phyloP scores from a whole-genome alignment of 2,888 invertebrate species.

The Pollenia griseotomentosa region DNA sequence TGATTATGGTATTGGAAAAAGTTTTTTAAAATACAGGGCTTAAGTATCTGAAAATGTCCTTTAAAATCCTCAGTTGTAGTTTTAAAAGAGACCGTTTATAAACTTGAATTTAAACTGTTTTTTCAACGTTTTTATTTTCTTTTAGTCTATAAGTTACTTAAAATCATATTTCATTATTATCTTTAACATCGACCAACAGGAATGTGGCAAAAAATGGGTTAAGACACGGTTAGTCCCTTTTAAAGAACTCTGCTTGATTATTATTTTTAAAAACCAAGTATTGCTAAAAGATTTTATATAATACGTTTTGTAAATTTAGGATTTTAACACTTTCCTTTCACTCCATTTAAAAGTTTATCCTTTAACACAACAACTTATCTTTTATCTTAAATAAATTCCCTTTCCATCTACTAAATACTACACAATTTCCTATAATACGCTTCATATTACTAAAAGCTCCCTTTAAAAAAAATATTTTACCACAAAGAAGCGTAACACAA shows the following conservation, averaged over 20 bases:
- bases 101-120: no score
- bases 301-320: not conserved
- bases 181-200: no score
- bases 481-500: not conserved
- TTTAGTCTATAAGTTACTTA: no score
- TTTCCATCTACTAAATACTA: constrained; percentile 7
- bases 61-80: no score
- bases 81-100: no score
- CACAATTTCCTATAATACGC: constrained; percentile 37
- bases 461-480: not conserved
- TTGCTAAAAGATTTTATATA: not conserved
- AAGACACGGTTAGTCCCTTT: no score
- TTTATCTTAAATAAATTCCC: constrained; percentile 14
- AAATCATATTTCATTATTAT: no score
- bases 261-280: not conserved
- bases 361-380: constrained; percentile 29
- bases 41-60: no score
- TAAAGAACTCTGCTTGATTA: not conserved
- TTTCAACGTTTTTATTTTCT: no score
- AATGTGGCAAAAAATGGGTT: no score
- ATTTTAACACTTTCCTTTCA: constrained; percentile 1
- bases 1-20: no score
- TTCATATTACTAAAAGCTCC: constrained; percentile 12
- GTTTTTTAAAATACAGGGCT: no score
- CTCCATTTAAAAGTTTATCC: constrained; percentile 24